phyloP scores from a whole-genome alignment of 2,113 vertebrate species.

The Ammospiza caudacuta region DNA sequence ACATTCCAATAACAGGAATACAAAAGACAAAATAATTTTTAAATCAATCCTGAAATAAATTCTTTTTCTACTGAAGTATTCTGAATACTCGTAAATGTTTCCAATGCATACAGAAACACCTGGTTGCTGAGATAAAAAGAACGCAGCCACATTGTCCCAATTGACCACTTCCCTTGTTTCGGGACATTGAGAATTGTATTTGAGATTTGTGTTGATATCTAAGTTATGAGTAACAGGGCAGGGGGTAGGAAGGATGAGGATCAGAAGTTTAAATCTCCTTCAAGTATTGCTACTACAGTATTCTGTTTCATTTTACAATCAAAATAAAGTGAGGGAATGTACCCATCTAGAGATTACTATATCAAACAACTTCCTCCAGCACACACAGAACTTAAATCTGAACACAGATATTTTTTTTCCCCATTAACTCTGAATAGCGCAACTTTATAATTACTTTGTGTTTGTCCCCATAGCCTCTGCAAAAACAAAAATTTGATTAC shows the following conservation, averaged over 20 bases:
- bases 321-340: neutral
- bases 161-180: neutral
- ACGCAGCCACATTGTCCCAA: neutral
- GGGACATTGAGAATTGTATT: neutral
- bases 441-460: conserved; percentile 79
- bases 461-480: conserved; percentile 72
- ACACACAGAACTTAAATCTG: conserved; percentile 6
- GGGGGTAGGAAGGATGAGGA: neutral
- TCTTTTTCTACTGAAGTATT: neutral
- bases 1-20: neutral
- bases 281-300: neutral
- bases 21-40: neutral
- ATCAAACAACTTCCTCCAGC: conserved; percentile 1
- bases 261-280: neutral
- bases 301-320: neutral
- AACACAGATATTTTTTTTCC: neutral
- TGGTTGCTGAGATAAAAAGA: neutral
- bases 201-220: neutral
- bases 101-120: neutral
- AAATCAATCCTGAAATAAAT: neutral
- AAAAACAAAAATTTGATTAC: conserved; percentile 77
- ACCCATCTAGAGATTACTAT: neutral
- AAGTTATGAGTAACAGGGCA: neutral
- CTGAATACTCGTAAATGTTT: neutral
- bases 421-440: conserved; percentile 55